These are phyloP conservation scores for Nyctalus aviator DNA, from an alignment of 2,797 vertebrate genomes.

Conservation along the genomic window DNA sequence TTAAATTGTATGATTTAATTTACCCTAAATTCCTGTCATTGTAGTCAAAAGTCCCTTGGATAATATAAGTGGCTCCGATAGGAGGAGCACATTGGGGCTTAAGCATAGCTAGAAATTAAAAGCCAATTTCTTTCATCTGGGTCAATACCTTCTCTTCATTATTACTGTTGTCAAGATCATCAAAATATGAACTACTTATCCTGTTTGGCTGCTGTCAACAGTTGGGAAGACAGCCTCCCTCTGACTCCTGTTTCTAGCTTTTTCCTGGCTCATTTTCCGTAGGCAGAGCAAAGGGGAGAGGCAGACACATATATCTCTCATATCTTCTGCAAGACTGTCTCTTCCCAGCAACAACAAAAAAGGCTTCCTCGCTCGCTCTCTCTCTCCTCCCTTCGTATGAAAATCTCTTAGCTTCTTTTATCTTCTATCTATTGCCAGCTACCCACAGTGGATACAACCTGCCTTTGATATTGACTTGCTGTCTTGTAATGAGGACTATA, in stretches of 20 bases:
- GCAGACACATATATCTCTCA: not conserved
- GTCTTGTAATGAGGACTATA: slow-evolving; percentile 20
- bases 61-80: not conserved
- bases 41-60: not conserved
- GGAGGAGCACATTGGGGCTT: not conserved
- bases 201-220: not conserved
- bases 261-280: not conserved
- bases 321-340: not conserved
- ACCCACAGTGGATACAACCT: not conserved
- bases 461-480: not conserved
- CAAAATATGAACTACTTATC: not conserved
- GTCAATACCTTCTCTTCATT: not conserved
- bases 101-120: slow-evolving; percentile 14
- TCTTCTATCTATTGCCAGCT: not conserved
- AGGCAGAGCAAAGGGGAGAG: not conserved
- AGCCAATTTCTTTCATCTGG: not conserved
- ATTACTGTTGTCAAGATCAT: not conserved
- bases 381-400: not conserved
- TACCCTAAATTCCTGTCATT: slow-evolving; percentile 4
- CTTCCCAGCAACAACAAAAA: not conserved
- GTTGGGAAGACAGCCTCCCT: not conserved
- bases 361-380: not conserved
- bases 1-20: not conserved
- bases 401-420: slow-evolving; percentile 1
- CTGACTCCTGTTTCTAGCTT: not conserved